phyloP scores from a whole-genome alignment of 2,888 invertebrate genomes.

The Eilema sororculum region DNA sequence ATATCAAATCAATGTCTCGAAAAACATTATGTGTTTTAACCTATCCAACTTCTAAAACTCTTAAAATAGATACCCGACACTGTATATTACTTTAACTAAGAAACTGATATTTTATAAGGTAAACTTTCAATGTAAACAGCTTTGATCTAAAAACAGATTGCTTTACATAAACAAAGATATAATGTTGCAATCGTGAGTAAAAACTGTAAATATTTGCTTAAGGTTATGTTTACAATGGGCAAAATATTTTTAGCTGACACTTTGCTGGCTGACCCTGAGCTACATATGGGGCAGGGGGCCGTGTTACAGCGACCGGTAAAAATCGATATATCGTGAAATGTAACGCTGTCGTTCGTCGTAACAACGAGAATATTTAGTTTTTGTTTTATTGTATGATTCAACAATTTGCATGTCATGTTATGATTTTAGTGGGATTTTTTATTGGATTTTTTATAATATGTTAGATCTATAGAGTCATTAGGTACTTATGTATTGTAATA shows the following conservation, averaged over 20 bases:
- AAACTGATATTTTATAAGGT: constrained; percentile 19
- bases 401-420: background rate
- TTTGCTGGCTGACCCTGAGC: constrained; percentile 9
- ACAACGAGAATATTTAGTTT: background rate
- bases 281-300: background rate
- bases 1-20: background rate
- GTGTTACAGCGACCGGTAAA: background rate
- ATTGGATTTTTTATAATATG: background rate
- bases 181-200: constrained; percentile 16
- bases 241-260: constrained; percentile 4
- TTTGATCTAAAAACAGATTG: constrained; percentile 27
- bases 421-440: background rate
- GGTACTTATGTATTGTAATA: no score
- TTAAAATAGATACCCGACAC: constrained; percentile 11
- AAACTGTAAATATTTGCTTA: constrained; percentile 15
- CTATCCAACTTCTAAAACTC: background rate
- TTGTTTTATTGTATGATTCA: background rate
- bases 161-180: constrained; percentile 15
- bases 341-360: background rate
- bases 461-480: background rate
- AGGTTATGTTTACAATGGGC: constrained; percentile 4
- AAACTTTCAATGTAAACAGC: constrained; percentile 18
- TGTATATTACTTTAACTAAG: constrained; percentile 7
- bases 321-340: background rate
- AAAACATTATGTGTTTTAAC: background rate